These are phyloP conservation scores for Spondyliosoma cantharus DNA, from an alignment of 2,797 vertebrate genomes.

Conservation along the genomic window DNA sequence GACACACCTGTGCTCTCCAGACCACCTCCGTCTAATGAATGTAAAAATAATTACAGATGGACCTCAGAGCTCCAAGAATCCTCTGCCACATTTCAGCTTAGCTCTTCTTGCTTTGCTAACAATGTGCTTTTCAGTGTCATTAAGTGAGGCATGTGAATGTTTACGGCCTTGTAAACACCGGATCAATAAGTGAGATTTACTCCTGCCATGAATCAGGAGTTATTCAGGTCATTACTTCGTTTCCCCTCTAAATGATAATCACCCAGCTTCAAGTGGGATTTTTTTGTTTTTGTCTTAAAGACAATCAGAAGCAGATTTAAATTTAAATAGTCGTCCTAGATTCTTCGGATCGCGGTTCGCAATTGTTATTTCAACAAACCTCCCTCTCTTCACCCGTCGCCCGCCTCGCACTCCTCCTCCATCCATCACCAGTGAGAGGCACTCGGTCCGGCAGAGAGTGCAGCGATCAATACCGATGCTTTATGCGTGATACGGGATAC, in stretches of 20 bases:
- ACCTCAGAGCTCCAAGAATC: conserved; percentile 27
- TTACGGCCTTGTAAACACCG: conserved; percentile 52
- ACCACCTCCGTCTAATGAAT: conserved; percentile 53
- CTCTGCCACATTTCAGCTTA: background rate
- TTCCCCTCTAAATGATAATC: conserved; percentile 2
- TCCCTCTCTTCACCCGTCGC: conserved; percentile 53
- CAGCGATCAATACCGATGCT: conserved; percentile 72
- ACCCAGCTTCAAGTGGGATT: background rate
- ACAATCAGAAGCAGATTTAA: background rate
- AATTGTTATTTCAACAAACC: conserved; percentile 66
- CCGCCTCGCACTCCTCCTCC: conserved; percentile 61
- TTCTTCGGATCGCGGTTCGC: conserved; percentile 13
- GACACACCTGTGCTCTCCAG: conserved; percentile 63
- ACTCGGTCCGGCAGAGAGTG: conserved; percentile 48
- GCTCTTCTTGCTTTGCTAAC: conserved; percentile 24
- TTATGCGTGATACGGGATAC: conserved; percentile 77
- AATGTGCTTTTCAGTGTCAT: conserved; percentile 26
- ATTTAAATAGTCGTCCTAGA: conserved; percentile 1
- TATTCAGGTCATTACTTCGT: conserved; percentile 10
- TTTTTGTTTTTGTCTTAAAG: background rate
- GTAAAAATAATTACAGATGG: conserved; percentile 58
- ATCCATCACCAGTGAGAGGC: conserved; percentile 69
- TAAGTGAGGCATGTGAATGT: conserved; percentile 41
- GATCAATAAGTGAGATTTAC: conserved; percentile 63
- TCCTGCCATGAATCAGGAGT: conserved; percentile 28